Evolutionary conservation across 2,888 invertebrate species (phyloP).

Genomic region (Agelastica alni): DNA sequence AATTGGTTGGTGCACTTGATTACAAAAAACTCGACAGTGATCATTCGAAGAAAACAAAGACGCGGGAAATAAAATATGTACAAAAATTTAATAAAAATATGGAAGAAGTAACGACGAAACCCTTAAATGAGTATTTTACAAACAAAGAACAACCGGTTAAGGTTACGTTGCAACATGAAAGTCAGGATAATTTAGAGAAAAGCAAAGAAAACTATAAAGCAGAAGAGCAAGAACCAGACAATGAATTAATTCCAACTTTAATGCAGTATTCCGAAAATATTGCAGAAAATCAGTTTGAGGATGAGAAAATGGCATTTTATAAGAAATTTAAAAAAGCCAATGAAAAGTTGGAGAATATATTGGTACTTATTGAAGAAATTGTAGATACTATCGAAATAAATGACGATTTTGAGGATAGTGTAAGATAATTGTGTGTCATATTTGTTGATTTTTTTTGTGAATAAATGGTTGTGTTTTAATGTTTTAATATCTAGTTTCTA

Average conservation of each 20-base stretch:
- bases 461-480: conserved; percentile 29
- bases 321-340: conserved; percentile 50
- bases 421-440: conserved; percentile 26
- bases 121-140: neutral
- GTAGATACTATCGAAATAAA: conserved; percentile 53
- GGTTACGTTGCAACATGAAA: neutral
- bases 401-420: conserved; percentile 37
- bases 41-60: conserved; percentile 7
- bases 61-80: neutral
- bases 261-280: conserved; percentile 2
- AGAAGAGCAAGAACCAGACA: conserved; percentile 23
- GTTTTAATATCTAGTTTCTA: too few species aligned
- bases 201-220: conserved; percentile 34
- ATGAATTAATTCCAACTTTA: neutral
- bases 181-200: neutral
- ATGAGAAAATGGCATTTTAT: conserved; percentile 35
- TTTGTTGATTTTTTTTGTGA: conserved; percentile 28
- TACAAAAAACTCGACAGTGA: conserved; percentile 28
- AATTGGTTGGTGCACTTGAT: conserved; percentile 41
- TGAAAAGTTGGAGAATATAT: conserved; percentile 52
- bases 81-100: neutral
- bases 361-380: conserved; percentile 54
- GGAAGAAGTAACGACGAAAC: neutral
- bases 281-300: conserved; percentile 30
- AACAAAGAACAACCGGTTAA: neutral